Percentiles rank a stretch among this genome's conserved stretches.
Evolutionary conservation across 2,113 vertebrate genomes (phyloP).

Genomic region (Narcine bancroftii): DNA sequence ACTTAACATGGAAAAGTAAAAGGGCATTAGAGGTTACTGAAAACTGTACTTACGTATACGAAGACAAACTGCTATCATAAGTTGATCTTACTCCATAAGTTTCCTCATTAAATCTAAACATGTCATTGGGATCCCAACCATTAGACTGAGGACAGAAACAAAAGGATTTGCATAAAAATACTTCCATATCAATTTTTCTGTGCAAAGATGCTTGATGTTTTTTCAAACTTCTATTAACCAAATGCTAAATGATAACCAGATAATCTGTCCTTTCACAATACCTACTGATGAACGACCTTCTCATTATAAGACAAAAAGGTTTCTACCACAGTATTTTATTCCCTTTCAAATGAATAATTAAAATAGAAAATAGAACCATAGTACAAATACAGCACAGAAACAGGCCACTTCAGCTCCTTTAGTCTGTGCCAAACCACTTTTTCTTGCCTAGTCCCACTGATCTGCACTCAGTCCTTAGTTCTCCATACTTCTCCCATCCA

Average conservation of each 20-base stretch:
- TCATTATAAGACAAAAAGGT: not conserved
- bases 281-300: not conserved
- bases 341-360: not conserved
- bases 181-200: not conserved
- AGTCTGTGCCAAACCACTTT: no score
- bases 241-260: not conserved
- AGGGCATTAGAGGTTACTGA: not conserved
- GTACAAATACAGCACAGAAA: no score
- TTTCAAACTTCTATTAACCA: not conserved
- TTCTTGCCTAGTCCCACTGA: no score
- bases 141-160: slow-evolving; percentile 69
- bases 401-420: no score
- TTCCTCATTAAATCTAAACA: slow-evolving; percentile 99
- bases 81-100: slow-evolving; percentile 93
- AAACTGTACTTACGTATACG: slow-evolving; percentile 82
- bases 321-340: not conserved
- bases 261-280: not conserved
- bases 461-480: no score
- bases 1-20: no score
- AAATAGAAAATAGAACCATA: not conserved
- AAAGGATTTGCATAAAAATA: not conserved
- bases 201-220: not conserved
- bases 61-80: slow-evolving; percentile 95
- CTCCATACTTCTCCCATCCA: no score
- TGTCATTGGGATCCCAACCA: slow-evolving; percentile 98